A percentile compares a stretch with the other conserved stretches of the same genome.
These are phyloP conservation scores for Drosophila kurseongensis DNA, from an alignment of 1,140 invertebrate species.

Conservation along the genomic window DNA sequence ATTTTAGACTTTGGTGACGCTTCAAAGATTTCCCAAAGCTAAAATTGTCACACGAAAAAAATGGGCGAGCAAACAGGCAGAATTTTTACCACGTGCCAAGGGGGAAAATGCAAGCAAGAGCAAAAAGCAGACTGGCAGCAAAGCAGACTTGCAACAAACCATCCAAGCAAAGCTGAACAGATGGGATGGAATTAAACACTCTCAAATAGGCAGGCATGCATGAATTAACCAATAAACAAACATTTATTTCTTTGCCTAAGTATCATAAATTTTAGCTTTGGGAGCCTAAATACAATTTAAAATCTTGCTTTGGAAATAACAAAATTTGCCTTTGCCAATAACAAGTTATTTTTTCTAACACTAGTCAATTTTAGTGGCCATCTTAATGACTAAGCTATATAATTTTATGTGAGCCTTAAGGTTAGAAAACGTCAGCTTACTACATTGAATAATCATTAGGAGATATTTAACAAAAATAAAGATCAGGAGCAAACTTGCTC, in stretches of 20 bases:
- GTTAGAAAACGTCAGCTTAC: not conserved
- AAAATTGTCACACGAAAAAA: slow-evolving; percentile 10
- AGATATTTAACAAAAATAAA: not conserved
- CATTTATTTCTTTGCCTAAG: too few species aligned
- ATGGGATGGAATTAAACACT: slow-evolving; percentile 15
- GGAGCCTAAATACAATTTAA: not conserved
- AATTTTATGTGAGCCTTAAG: not conserved
- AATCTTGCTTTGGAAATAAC: not conserved
- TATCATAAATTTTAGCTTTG: too few species aligned
- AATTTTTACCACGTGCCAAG: slow-evolving; percentile 15
- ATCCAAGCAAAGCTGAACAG: slow-evolving; percentile 15
- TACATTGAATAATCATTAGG: not conserved
- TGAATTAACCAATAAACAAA: slow-evolving; percentile 3
- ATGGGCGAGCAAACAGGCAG: not conserved
- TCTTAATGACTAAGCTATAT: not conserved
- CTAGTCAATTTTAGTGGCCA: not conserved
- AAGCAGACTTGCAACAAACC: slow-evolving; percentile 29
- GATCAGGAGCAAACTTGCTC: not conserved
- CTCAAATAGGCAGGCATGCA: slow-evolving; percentile 15
- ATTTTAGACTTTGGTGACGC: slow-evolving; percentile 65
- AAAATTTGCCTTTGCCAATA: not conserved
- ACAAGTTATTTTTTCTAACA: not conserved
- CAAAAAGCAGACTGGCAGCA: slow-evolving; percentile 13
- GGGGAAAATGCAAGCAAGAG: not conserved
- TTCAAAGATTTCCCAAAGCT: slow-evolving; percentile 61